Base-by-base conservation (phyloP, 2,888 invertebrate species). In the Suillia variegata region DNA sequence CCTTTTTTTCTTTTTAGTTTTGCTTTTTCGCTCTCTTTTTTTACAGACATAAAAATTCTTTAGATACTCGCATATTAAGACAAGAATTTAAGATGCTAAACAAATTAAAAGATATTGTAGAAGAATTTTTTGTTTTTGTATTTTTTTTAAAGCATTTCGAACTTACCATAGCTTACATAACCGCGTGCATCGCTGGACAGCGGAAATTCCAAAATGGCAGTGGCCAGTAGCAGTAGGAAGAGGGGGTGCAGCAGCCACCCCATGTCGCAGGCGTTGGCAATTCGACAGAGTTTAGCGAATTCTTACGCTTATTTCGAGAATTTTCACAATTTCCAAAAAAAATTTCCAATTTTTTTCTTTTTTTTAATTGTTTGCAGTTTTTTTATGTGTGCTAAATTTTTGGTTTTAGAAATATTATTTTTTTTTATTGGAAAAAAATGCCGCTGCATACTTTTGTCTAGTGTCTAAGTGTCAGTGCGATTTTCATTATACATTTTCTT, bases 231-330 rank as follows among this genome's bases (percentile, higher is more conserved):
- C 56, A 67, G 62, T 49, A 66, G 26, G 45, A 66, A 45, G 21
- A 62, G 59, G 49, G 62, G 51, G 75, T 74, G 75, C 73, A 71
- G 71, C 61, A 68, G 66, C 67, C 73, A 75, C 76, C 75, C 75
- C 76, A 75, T 74, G 64, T 66, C 66, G 52, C 34, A 13, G 13
- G 45, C 17, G 45, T 20, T n/a, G n/a, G n/a, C n/a, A n/a, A n/a
- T n/a, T n/a, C n/a, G n/a, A n/a, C n/a, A n/a, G n/a, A n/a, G n/a
- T n/a, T n/a, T n/a, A n/a, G n/a, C n/a, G n/a, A n/a, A n/a, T n/a
- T n/a, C n/a, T n/a, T n/a, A n/a, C n/a, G n/a, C n/a, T 38, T 38
- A 13, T 26, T 5, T 26, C 5, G 26, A 26, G 26, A 26, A 38
- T 38, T 31, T n/a, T 38, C 38, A n/a, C 38, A 38, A 38, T 13